Evolutionary conservation across 2,888 invertebrate species (phyloP), one percentile per base, ranked within the genome.

Genomic region (Odontothrips loti): DNA sequence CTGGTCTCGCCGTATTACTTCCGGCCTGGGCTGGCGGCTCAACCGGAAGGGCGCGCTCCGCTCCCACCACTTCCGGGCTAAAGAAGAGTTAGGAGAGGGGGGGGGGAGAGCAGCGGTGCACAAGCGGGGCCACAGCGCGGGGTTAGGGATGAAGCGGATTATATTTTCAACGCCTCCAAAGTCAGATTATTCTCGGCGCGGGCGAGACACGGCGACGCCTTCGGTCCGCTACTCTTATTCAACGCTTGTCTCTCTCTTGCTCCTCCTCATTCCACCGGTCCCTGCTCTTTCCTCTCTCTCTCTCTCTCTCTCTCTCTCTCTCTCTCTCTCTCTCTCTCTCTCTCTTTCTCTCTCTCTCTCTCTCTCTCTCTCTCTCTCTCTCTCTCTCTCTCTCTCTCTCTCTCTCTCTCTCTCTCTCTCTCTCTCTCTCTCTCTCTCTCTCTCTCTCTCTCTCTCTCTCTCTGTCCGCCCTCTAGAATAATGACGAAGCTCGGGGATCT

Each of bases 101-200:
- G 34, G 34, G 34, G 3, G 34, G 34, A 6, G 34, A 2, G 34
- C 34, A 6, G 34, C 34, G 34, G 34, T 2, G 34, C 34, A 6
- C 34, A 6, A 51, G 34, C 34, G 34, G 34, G 34, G 34, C 68
- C 23, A 68, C 15, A 48, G 48, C 9, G 51, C 3, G 51, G 2
- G 51, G 51, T n/a, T n/a, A 6, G 34, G 34, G 58, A 58, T 20
- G 27, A 23, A 27, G 68, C 23, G 68, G 68, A 27, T 75, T 75
- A 75, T 27, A 75, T 75, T 75, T 27, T 75, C 68, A 75, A 75
- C 68, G 58, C 58, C 58, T 58, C 58, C n/a, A 58, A 75, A 75
- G 68, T 75, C 68, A 27, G 68, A 75, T 75, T 75, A 75, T 75
- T 75, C 68, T 75, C 68, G 12, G 27, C 23, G 12, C 17, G 58